A percentile compares a stretch with the other conserved stretches of the same genome.
Evolutionary conservation across 2,888 invertebrate species (phyloP).

Genomic region (Calameuta filiformis): DNA sequence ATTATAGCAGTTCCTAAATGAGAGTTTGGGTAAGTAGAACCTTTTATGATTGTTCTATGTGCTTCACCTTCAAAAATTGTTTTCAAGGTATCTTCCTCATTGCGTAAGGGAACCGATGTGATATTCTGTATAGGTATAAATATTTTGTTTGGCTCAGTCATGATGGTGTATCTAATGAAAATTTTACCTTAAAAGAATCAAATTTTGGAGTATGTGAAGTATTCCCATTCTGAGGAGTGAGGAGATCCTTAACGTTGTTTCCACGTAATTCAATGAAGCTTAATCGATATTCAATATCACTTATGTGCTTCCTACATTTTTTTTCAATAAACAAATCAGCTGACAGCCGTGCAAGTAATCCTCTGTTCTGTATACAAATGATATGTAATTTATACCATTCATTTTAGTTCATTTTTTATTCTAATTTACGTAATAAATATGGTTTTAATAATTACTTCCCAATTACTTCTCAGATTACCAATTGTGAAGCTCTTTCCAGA

Average conservation of each 20-base stretch:
- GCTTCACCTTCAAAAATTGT: slow-evolving; percentile 63
- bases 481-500: slow-evolving; percentile 53
- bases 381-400: neutral
- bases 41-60: slow-evolving; percentile 50
- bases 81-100: slow-evolving; percentile 52
- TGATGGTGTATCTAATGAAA: neutral
- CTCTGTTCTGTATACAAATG: slow-evolving; percentile 61
- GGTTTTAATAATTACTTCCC: slow-evolving; percentile 33
- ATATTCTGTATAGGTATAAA: slow-evolving; percentile 36
- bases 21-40: slow-evolving; percentile 52
- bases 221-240: slow-evolving; percentile 44
- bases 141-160: neutral
- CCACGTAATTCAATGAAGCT: slow-evolving; percentile 63
- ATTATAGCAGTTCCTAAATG: slow-evolving; percentile 62
- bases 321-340: slow-evolving; percentile 56
- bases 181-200: slow-evolving; percentile 41
- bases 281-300: slow-evolving; percentile 56
- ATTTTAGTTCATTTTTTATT: neutral
- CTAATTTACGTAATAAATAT: neutral
- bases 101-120: slow-evolving; percentile 42
- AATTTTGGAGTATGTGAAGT: slow-evolving; percentile 26
- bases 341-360: slow-evolving; percentile 61
- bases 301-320: slow-evolving; percentile 40
- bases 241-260: slow-evolving; percentile 56
- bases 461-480: slow-evolving; percentile 37